A percentile compares a stretch with the other conserved stretches of the same genome.
phyloP scores from a whole-genome alignment of 2,797 vertebrate species.

The Acipenser ruthenus region DNA sequence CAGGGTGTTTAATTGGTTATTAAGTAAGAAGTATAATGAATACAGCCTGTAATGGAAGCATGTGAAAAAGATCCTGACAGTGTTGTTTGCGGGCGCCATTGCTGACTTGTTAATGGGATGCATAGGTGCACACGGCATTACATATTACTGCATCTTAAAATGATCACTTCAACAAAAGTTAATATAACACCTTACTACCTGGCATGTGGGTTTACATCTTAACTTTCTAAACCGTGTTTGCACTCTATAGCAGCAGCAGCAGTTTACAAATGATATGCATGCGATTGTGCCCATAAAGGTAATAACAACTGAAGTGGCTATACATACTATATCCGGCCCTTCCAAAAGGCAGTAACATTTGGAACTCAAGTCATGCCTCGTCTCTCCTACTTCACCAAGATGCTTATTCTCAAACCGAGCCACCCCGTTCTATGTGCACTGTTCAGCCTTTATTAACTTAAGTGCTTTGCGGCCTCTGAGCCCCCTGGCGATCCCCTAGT shows the following conservation, averaged over 20 bases:
- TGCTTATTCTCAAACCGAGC: conserved; percentile 58
- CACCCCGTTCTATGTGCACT: conserved; percentile 77
- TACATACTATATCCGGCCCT: background rate
- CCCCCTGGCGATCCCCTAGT: conserved; percentile 64
- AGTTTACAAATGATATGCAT: background rate
- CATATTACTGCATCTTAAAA: conserved; percentile 38
- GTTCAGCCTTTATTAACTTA: conserved; percentile 55
- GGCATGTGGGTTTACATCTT: conserved; percentile 15
- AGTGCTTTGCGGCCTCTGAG: conserved; percentile 85
- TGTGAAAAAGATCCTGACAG: no score
- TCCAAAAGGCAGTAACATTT: background rate
- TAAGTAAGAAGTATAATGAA: no score
- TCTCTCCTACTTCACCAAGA: conserved; percentile 71
- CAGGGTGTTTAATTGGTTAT: no score
- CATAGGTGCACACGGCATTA: conserved; percentile 37
- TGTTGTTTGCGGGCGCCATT: no score
- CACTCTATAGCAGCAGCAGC: conserved; percentile 39
- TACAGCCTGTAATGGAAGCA: no score
- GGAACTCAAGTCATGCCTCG: conserved; percentile 80
- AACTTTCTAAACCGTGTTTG: conserved; percentile 35
- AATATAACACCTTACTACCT: conserved; percentile 12
- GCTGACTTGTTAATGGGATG: no score
- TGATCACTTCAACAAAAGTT: conserved; percentile 23
- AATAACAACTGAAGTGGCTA: background rate
- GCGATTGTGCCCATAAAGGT: background rate